Evolutionary conservation across 2,888 invertebrate genomes (phyloP), one percentile per base, ranked within the genome.

Genomic region (Zhuqinia jingwanae): DNA sequence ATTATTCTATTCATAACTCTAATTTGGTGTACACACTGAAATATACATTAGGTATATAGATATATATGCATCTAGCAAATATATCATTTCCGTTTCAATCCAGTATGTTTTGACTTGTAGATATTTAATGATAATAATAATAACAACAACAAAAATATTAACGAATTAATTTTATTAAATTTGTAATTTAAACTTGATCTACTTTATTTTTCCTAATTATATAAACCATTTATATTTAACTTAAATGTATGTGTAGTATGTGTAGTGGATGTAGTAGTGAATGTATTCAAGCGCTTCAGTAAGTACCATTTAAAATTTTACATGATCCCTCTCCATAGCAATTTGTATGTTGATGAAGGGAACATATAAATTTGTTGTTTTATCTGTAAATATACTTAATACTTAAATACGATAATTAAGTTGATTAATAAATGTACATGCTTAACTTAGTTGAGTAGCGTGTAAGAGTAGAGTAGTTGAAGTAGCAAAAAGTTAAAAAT

Each of bases 231-330:
- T 36, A 15, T 25, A 22, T 11, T 42, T 6, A 20, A n/a, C n/a
- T 53, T 53, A 58, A 10, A 25, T 58, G 20, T 65, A 10, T 36
- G 17, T 20, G 30, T 60, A 36, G 20, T 42, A 58, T 63, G 36
- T 36, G 36, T 36, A 36, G n/a, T n/a, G n/a, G n/a, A n/a, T n/a
- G n/a, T n/a, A n/a, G n/a, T 27, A 45, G 22, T 63, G 68, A 80
- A 80, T 80, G 68, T 80, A 45, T 73, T 47, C 70, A 85, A 85
- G 85, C 85, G 85, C 50, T 73, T 85, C 47, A 85, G 79, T 85
- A 85, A 85, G 85, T 85, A 85, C 85, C 85, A 83, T 76, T 36
- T 63, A 76, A 83, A 63, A 68, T 42, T 13, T 68, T 68, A 45
- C 17, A 68, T 42, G 68, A 42, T 45, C 68, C 68, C 20, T 10